Evolutionary conservation across 2,797 vertebrate genomes (phyloP).

Genomic region (Tangara arthus): DNA sequence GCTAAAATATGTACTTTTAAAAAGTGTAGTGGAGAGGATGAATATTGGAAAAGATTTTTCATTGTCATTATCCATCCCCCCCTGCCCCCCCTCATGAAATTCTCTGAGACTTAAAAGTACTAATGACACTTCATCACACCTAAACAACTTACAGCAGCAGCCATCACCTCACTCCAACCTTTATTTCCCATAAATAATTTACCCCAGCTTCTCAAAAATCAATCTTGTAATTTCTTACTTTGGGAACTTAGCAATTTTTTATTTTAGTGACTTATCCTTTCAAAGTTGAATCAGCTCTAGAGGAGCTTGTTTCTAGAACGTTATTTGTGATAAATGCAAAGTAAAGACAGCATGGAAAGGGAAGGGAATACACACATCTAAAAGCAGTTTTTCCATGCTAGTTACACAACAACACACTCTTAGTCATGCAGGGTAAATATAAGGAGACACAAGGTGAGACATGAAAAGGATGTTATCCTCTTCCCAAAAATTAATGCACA

Average conservation of each 20-base stretch:
- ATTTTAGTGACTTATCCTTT: neutral
- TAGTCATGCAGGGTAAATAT: conserved; percentile 30
- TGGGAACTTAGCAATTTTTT: neutral
- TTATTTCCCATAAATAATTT: neutral
- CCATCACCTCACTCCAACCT: neutral
- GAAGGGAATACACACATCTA: neutral
- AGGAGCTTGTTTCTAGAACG: neutral
- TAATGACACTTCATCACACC: conserved; percentile 10
- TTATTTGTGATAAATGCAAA: neutral
- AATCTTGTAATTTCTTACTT: neutral
- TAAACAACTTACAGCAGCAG: conserved; percentile 11
- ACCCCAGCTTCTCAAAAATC: neutral
- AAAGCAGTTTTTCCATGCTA: neutral
- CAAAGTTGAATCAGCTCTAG: neutral
- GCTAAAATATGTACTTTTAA: neutral
- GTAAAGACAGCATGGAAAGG: neutral
- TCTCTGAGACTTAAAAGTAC: neutral
- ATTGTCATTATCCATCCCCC: neutral
- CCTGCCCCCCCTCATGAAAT: neutral
- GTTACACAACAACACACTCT: conserved; percentile 42
- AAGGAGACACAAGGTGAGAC: neutral
- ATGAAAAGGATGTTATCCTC: neutral
- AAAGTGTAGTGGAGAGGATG: neutral
- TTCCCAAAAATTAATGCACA: neutral
- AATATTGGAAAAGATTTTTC: neutral